Conservation (phyloP, 2,797 vertebrate species). For the Sebastes flavidus region DNA sequence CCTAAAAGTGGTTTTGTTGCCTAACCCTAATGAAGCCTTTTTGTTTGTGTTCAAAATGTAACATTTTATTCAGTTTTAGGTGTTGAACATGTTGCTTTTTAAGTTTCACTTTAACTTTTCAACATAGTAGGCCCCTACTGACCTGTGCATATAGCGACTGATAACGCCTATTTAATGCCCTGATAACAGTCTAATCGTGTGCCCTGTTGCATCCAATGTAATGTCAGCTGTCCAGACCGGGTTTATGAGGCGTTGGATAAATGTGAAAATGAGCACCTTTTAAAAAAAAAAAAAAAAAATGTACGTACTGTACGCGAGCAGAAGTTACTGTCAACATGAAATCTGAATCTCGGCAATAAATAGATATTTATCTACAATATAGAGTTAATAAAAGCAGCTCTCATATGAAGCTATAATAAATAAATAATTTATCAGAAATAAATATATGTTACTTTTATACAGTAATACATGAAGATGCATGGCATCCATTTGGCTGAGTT, state of each 20-base stretch:
- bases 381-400: constrained; percentile 75
- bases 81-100: too few relatives aligned
- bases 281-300: not conserved
- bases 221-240: not conserved
- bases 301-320: not conserved
- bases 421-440: constrained; percentile 89
- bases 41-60: too few relatives aligned
- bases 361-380: constrained; percentile 75
- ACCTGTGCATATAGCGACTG: too few relatives aligned
- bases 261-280: constrained; percentile 32
- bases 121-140: too few relatives aligned
- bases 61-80: too few relatives aligned
- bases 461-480: constrained; percentile 86
- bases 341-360: constrained; percentile 79
- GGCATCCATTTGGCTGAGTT: constrained; percentile 83
- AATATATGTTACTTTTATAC: constrained; percentile 84
- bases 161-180: too few relatives aligned
- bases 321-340: constrained; percentile 50
- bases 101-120: too few relatives aligned
- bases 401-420: constrained; percentile 84
- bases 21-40: too few relatives aligned
- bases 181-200: too few relatives aligned
- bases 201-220: not conserved
- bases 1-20: too few relatives aligned
- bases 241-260: not conserved